Percentiles rank a stretch among this genome's conserved stretches.
These are phyloP conservation scores for Gymnocephalus cernua DNA, from an alignment of 2,113 vertebrate species.

Conservation along the genomic window DNA sequence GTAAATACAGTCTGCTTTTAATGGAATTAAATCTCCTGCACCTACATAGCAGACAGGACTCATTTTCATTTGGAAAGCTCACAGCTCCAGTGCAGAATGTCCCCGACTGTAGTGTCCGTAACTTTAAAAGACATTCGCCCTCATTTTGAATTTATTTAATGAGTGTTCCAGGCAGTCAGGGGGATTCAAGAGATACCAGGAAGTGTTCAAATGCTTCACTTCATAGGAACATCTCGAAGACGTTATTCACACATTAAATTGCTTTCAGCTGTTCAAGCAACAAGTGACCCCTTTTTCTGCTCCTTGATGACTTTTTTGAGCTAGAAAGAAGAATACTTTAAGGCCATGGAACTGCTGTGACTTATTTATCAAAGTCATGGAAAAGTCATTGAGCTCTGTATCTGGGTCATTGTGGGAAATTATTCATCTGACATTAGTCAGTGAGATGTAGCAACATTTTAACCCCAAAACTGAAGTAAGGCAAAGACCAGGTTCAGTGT, in stretches of 20 bases:
- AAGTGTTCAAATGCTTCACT: not conserved
- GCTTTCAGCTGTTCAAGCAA: conserved; percentile 1
- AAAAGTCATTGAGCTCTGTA: conserved; percentile 35
- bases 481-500: not conserved
- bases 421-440: not conserved
- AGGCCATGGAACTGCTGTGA: conserved; percentile 39
- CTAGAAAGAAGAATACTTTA: conserved; percentile 26
- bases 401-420: conserved; percentile 9
- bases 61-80: conserved; percentile 35
- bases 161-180: not conserved
- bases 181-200: not conserved
- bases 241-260: not conserved
- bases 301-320: conserved; percentile 26
- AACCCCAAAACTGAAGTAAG: not conserved
- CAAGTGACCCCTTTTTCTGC: conserved; percentile 41
- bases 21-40: conserved; percentile 69
- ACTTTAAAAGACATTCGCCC: conserved; percentile 29
- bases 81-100: conserved; percentile 10
- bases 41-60: conserved; percentile 61
- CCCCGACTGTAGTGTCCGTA: not conserved
- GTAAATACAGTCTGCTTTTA: conserved; percentile 73
- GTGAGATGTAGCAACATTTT: conserved; percentile 12
- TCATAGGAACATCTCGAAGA: not conserved
- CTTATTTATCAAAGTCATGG: conserved; percentile 52
- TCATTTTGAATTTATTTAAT: conserved; percentile 26